Conservation (phyloP, 2,797 vertebrate species). For the Brachyalestes nurse region DNA sequence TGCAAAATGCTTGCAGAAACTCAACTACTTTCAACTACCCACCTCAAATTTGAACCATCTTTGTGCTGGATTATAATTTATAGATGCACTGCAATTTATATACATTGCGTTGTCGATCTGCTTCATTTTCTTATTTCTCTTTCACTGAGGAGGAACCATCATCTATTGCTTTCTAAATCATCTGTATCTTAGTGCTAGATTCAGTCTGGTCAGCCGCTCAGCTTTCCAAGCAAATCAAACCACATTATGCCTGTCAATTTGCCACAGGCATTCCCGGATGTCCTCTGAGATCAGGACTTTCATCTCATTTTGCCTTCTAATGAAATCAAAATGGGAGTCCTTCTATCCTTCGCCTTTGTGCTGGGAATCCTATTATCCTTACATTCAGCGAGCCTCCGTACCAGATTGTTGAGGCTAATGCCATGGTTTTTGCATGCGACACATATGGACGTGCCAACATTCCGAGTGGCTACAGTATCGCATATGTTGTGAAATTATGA, state of each 20-base stretch:
- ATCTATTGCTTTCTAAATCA: conserved; percentile 66
- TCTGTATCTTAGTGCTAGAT: conserved; percentile 67
- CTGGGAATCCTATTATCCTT: conserved; percentile 81
- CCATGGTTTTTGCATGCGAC: conserved; percentile 70
- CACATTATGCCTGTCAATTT: conserved; percentile 79
- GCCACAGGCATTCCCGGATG: conserved; percentile 82
- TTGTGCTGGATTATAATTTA: background rate
- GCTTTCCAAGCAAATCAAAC: conserved; percentile 79
- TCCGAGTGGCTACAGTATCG: conserved; percentile 69
- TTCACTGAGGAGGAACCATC: conserved; percentile 49
- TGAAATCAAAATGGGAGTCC: conserved; percentile 88
- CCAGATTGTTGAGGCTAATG: conserved; percentile 80
- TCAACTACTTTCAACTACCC: background rate
- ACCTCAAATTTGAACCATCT: background rate
- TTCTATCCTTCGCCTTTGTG: conserved; percentile 76
- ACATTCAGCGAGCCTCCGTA: conserved; percentile 77
- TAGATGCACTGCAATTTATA: background rate
- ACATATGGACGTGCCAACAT: conserved; percentile 77
- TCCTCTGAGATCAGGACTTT: conserved; percentile 93
- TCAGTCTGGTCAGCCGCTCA: conserved; percentile 74
- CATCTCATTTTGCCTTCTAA: conserved; percentile 93
- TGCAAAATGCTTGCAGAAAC: conserved; percentile 19
- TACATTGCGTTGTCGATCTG: conserved; percentile 8
- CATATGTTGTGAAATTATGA: conserved; percentile 76
- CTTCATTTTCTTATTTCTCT: conserved; percentile 36